phyloP scores from a whole-genome alignment of 1,140 invertebrate species.

The Tetragonula clypearis region DNA sequence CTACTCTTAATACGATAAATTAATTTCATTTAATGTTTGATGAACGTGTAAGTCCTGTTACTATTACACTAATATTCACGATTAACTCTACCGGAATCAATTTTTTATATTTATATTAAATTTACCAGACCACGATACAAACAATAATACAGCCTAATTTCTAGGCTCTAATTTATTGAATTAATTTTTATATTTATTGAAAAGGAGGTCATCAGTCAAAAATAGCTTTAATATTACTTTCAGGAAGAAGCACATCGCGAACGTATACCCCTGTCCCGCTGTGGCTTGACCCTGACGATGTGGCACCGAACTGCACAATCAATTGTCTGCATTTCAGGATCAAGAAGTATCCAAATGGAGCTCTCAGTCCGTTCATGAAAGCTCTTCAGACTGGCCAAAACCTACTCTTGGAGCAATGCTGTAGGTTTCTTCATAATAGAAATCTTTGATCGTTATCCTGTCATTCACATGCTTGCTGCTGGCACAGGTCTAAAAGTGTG shows the following conservation, averaged over 20 bases:
- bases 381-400: constrained; percentile 81
- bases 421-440: constrained; percentile 82
- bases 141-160: too few relatives aligned
- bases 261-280: constrained; percentile 92
- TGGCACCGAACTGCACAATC: constrained; percentile 70
- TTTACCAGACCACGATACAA: too few relatives aligned
- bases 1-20: too few relatives aligned
- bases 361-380: constrained; percentile 86
- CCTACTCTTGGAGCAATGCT: constrained; percentile 83
- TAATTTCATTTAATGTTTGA: too few relatives aligned
- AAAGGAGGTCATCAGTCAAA: too few relatives aligned
- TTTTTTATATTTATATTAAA: too few relatives aligned
- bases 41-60: too few relatives aligned
- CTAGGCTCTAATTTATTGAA: too few relatives aligned
- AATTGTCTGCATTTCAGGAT: constrained; percentile 87
- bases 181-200: too few relatives aligned
- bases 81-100: too few relatives aligned
- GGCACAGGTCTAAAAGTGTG: constrained; percentile 96
- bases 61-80: too few relatives aligned
- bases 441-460: constrained; percentile 73
- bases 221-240: too few relatives aligned
- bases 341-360: constrained; percentile 80
- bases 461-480: constrained; percentile 89
- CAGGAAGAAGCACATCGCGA: constrained; percentile 85
- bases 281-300: constrained; percentile 75